Evolutionary conservation across 2,888 invertebrate species (phyloP), one percentile per base, ranked within the genome.

Genomic region (Scrobipalpa atriplicella): DNA sequence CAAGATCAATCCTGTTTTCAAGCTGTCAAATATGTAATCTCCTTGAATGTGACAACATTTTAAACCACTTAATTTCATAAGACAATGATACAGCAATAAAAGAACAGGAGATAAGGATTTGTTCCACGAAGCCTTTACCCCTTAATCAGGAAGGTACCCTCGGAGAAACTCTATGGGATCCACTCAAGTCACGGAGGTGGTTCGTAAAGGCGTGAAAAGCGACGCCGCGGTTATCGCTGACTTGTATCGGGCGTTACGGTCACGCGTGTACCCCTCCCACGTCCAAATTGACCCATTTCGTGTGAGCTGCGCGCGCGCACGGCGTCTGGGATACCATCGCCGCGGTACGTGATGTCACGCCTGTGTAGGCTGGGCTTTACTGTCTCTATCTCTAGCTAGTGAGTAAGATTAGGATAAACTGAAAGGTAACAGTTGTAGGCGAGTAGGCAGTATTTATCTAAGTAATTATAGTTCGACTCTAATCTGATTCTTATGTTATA

Each of bases 271-370:
- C 81, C 91, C 89, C 92, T 90, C 91, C 91, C 91, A 91, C 92
- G 91, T 90, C 90, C 88, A 92, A 92, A 92, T 92, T 90, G 92
- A 91, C 90, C 92, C 82, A 90, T 90, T 92, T 91, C 88, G 90
- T 90, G 90, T 90, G 85, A 87, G 87, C 86, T 85, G 89, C 83
- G 41, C 86, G 83, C 84, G 83, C 77, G 78, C 80, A 78, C 85
- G 83, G 84, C 82, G 81, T 87, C 78, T 81, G 84, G 92, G 92
- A 92, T 92, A 92, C 82, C 80, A 92, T 92, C 92, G 80, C 92
- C 90, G 90, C 87, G 73, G 72, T 78, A 89, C 90, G 90, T 89
- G 90, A 87, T 76, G 74, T 72, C 77, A 74, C 80, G 77, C 83
- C 52, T 11, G 52, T 47, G 62, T 47, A 18, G 19, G 62, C 39